phyloP scores from a whole-genome alignment of 37 sponge, comb jelly and placozoan genomes.

The Ephydatia muelleri region DNA sequence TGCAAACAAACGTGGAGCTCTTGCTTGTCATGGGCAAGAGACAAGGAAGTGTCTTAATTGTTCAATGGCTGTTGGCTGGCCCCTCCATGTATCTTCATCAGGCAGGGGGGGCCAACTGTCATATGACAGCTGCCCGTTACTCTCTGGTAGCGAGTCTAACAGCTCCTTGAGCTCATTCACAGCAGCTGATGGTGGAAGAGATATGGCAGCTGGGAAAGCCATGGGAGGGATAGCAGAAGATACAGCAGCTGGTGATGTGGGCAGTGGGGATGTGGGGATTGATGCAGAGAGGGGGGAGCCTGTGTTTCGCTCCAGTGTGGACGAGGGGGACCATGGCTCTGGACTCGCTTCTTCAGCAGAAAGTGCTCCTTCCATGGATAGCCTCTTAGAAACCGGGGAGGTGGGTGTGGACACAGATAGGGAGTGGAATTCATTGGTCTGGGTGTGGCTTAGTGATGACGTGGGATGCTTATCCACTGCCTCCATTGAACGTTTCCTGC shows the following conservation, averaged over 20 bases:
- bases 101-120: not conserved
- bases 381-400: no score
- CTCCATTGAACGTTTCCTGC: no score
- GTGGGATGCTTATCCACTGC: no score
- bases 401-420: no score
- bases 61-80: conserved; percentile 27
- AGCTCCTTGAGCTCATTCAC: conserved; percentile 8
- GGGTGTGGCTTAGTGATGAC: no score
- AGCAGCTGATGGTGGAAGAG: no score
- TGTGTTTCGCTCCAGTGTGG: not conserved
- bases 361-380: no score
- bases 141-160: conserved; percentile 4
- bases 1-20: no score
- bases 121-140: not conserved
- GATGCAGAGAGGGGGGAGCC: not conserved
- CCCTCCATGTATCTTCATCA: conserved; percentile 29
- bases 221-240: no score
- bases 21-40: conserved; percentile 18
- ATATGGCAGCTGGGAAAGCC: not conserved
- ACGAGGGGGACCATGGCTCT: not conserved
- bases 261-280: not conserved
- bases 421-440: no score
- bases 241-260: not conserved
- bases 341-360: no score
- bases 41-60: conserved; percentile 45